Evolutionary conservation across 2,113 vertebrate species (phyloP).

Genomic region (Paramisgurnus dabryanus): DNA sequence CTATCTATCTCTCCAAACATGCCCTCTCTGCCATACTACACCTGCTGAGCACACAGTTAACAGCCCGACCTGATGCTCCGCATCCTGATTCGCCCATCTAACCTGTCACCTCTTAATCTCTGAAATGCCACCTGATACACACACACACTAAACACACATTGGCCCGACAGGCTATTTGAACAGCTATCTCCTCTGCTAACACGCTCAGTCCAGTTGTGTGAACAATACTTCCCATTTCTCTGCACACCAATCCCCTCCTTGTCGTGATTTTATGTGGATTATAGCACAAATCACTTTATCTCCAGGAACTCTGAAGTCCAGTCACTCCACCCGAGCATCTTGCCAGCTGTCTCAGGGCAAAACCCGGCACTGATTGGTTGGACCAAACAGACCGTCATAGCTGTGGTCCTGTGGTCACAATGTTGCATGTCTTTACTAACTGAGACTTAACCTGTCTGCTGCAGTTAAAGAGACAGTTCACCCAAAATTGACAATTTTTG

Average conservation of each 20-base stretch:
- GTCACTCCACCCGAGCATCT: slow-evolving; percentile 15
- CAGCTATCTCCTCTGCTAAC: slow-evolving; percentile 20
- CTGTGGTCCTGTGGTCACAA: not conserved
- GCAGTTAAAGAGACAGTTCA: not conserved
- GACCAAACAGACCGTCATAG: not conserved
- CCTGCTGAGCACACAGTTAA: slow-evolving; percentile 49
- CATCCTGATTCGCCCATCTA: slow-evolving; percentile 49
- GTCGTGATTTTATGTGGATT: slow-evolving; percentile 69
- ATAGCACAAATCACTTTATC: slow-evolving; percentile 69
- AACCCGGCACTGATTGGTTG: slow-evolving; percentile 7
- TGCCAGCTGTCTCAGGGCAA: slow-evolving; percentile 6
- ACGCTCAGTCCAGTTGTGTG: slow-evolving; percentile 10
- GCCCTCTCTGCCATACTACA: slow-evolving; percentile 26
- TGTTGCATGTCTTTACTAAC: not conserved
- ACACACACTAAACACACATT: slow-evolving; percentile 8
- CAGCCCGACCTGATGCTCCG: slow-evolving; percentile 48
- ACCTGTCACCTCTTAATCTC: slow-evolving; percentile 50
- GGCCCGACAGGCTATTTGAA: slow-evolving; percentile 2
- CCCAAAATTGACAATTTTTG: not conserved
- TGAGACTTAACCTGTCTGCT: not conserved
- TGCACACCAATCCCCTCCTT: not conserved
- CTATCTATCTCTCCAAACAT: slow-evolving; percentile 29
- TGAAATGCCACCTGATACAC: slow-evolving; percentile 42
- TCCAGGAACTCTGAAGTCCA: slow-evolving; percentile 11
- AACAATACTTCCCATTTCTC: not conserved